phyloP scores from a whole-genome alignment of 2,113 vertebrate species.

The Cisticola juncidis region DNA sequence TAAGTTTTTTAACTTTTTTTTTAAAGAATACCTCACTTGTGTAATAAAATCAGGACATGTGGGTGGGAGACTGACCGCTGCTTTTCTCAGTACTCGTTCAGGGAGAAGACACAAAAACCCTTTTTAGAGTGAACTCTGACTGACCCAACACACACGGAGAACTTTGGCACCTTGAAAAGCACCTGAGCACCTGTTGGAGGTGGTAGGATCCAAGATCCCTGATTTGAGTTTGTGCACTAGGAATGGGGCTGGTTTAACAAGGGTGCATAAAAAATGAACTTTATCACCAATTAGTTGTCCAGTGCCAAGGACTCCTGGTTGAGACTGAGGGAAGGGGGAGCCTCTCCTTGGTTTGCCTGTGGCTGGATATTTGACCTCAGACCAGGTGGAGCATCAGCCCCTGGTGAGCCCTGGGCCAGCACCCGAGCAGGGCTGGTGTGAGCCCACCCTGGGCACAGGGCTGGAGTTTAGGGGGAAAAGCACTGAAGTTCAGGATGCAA shows the following conservation, averaged over 20 bases:
- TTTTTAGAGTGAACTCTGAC: constrained; percentile 63
- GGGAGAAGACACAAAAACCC: constrained; percentile 72
- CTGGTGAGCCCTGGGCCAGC: not conserved
- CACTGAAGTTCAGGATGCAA: constrained; percentile 26
- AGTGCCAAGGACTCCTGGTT: constrained; percentile 46
- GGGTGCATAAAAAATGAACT: not conserved
- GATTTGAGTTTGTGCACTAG: constrained; percentile 58
- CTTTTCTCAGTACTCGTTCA: constrained; percentile 78
- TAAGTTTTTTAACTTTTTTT: constrained; percentile 6
- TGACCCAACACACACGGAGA: constrained; percentile 61
- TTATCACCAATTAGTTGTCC: constrained; percentile 4
- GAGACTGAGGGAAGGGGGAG: not conserved
- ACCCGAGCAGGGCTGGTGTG: not conserved
- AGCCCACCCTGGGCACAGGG: not conserved
- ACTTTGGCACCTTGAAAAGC: constrained; percentile 66
- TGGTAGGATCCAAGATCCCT: constrained; percentile 46
- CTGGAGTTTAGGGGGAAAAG: not conserved
- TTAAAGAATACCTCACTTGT: constrained; percentile 81
- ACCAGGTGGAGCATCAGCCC: not conserved
- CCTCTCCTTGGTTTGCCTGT: constrained; percentile 30
- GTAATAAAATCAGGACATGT: constrained; percentile 76
- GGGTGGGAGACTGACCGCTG: constrained; percentile 72
- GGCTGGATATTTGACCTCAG: constrained; percentile 25
- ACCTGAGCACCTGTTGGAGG: constrained; percentile 46
- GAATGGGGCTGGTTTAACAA: not conserved